Percentiles rank a stretch among this genome's conserved stretches.
Evolutionary conservation across 53 echinoderm and acorn worm species (phyloP).

Genomic region (Apostichopus leukothele): DNA sequence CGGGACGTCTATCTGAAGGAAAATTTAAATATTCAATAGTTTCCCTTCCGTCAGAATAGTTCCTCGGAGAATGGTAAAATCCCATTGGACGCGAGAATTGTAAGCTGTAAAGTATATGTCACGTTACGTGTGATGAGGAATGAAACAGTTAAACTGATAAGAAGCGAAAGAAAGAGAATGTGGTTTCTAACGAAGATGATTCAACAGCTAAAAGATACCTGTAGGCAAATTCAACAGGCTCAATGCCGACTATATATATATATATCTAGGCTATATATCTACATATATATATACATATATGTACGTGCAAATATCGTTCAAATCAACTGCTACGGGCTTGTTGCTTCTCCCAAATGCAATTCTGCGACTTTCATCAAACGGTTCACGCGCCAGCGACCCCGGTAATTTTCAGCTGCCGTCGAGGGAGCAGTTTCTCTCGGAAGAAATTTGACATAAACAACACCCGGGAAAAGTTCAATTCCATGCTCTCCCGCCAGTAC

Average conservation of each 20-base stretch:
- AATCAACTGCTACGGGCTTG: constrained; percentile 39
- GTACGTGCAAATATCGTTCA: constrained; percentile 23
- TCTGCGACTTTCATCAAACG: constrained; percentile 45
- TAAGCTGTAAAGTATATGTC: constrained; percentile 8
- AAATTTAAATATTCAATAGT: constrained; percentile 44
- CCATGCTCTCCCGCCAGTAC: constrained; percentile 33
- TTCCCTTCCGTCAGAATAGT: constrained; percentile 21
- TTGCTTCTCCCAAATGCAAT: constrained; percentile 39
- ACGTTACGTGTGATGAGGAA: neutral
- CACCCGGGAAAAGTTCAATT: constrained; percentile 45
- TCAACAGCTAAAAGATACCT: constrained; percentile 40
- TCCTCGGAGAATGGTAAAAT: constrained; percentile 26
- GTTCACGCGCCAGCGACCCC: constrained; percentile 45
- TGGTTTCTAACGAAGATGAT: constrained; percentile 1
- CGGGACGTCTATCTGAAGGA: constrained; percentile 21
- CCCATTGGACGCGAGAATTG: constrained; percentile 35
- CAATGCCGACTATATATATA: neutral
- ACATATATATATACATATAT: neutral
- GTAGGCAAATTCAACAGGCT: constrained; percentile 48
- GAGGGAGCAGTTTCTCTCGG: constrained; percentile 48
- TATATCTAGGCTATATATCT: neutral
- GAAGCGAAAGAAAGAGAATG: neutral
- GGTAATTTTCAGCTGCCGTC: constrained; percentile 49
- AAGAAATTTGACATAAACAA: constrained; percentile 44
- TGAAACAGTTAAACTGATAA: neutral